These are phyloP conservation scores for Mesochorus sp. DNA, from an alignment of 2,888 invertebrate genomes.

Conservation along the genomic window DNA sequence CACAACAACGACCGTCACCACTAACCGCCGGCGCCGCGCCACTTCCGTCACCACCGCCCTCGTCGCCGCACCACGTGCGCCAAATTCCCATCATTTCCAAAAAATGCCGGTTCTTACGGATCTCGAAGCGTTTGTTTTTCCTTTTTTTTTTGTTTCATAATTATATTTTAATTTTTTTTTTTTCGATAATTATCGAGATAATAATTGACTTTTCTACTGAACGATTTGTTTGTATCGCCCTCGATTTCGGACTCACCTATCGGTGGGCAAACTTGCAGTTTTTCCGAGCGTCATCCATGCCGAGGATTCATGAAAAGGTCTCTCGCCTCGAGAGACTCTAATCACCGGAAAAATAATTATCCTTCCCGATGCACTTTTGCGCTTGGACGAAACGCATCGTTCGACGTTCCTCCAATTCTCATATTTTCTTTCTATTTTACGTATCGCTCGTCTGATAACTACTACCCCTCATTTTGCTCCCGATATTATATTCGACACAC, in stretches of 20 bases:
- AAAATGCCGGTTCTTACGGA: slow-evolving; percentile 28
- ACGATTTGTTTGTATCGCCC: too few relatives aligned
- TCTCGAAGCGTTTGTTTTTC: too few relatives aligned
- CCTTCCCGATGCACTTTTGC: slow-evolving; percentile 8
- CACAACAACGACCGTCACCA: slow-evolving; percentile 50
- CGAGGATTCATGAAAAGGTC: slow-evolving; percentile 23
- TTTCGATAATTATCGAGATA: background rate
- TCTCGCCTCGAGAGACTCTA: background rate
- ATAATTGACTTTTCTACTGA: background rate
- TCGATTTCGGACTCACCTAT: slow-evolving; percentile 41
- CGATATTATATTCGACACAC: too few relatives aligned
- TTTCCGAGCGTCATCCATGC: slow-evolving; percentile 41
- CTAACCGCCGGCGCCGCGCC: slow-evolving; percentile 28
- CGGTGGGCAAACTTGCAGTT: slow-evolving; percentile 30
- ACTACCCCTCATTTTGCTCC: too few relatives aligned
- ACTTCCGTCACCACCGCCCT: slow-evolving; percentile 33
- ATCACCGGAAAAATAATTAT: slow-evolving; percentile 46
- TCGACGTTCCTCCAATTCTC: background rate
- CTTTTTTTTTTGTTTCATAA: too few relatives aligned
- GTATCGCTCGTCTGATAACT: too few relatives aligned
- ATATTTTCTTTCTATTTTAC: background rate
- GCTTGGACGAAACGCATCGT: slow-evolving; percentile 27
- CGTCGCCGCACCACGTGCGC: slow-evolving; percentile 28
- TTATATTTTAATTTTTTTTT: background rate
- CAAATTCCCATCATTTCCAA: slow-evolving; percentile 10